These are phyloP conservation scores for Parus major DNA, from an alignment of 2,113 vertebrate genomes.

Conservation along the genomic window DNA sequence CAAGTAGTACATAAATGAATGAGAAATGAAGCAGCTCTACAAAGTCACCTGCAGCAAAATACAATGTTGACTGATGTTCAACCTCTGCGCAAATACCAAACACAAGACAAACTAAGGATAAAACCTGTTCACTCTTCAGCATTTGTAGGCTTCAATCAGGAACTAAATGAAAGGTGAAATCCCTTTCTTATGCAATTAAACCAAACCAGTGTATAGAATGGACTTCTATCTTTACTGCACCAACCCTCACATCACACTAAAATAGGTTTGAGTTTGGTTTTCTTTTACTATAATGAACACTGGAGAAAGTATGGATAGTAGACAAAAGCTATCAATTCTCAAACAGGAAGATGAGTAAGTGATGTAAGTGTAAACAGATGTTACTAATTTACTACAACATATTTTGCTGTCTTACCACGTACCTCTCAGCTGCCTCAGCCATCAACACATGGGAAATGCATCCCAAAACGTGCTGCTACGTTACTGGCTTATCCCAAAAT, in stretches of 20 bases:
- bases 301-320: neutral
- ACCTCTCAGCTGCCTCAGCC: neutral
- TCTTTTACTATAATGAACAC: neutral
- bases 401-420: neutral
- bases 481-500: neutral
- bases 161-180: neutral
- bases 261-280: neutral
- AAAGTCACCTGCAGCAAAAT: neutral
- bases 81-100: neutral
- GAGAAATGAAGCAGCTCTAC: neutral
- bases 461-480: neutral
- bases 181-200: neutral
- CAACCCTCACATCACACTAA: neutral
- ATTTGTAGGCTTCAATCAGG: neutral
- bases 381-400: neutral
- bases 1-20: neutral
- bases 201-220: neutral
- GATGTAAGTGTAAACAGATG: slow-evolving; percentile 10
- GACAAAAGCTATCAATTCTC: neutral
- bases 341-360: neutral
- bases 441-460: neutral
- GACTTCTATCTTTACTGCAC: neutral
- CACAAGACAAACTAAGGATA: neutral
- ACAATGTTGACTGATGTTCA: rapidly evolving
- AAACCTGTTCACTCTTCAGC: neutral